A percentile compares a stretch with the other conserved stretches of the same genome.
Evolutionary conservation across 2,888 invertebrate species (phyloP).

Genomic region (Heteropelma amictum): DNA sequence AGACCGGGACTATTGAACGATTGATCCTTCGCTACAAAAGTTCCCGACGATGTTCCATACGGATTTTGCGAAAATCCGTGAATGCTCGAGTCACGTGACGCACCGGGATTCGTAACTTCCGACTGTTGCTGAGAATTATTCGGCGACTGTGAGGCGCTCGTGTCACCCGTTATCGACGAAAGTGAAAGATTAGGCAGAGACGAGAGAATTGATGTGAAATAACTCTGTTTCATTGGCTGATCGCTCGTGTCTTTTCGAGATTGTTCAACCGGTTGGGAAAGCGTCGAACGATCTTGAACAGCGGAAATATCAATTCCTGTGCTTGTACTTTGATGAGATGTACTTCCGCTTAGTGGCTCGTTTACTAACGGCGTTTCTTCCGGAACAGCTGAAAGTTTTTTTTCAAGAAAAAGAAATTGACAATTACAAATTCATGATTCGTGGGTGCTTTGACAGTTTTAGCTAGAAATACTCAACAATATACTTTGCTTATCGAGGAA

Average conservation of each 20-base stretch:
- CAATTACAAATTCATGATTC: too few species aligned
- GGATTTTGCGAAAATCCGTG: slow-evolving; percentile 51
- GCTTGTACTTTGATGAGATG: slow-evolving; percentile 5
- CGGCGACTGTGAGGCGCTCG: slow-evolving; percentile 24
- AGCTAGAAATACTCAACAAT: too few species aligned
- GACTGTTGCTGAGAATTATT: slow-evolving; percentile 20
- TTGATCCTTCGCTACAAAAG: slow-evolving; percentile 44
- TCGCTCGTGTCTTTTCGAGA: slow-evolving; percentile 40
- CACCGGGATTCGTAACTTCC: slow-evolving; percentile 9
- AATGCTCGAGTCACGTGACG: slow-evolving; percentile 36
- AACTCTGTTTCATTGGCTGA: slow-evolving; percentile 66
- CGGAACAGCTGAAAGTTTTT: slow-evolving; percentile 13
- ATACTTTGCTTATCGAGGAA: too few species aligned
- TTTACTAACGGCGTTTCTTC: slow-evolving; percentile 22
- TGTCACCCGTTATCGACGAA: slow-evolving; percentile 68
- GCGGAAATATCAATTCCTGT: slow-evolving; percentile 21
- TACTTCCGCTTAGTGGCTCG: neutral
- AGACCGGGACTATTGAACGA: slow-evolving; percentile 12
- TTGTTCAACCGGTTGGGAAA: slow-evolving; percentile 25
- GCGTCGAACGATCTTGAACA: slow-evolving; percentile 13
- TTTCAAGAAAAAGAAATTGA: too few species aligned
- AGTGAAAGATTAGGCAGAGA: slow-evolving; percentile 73
- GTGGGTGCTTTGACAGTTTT: too few species aligned
- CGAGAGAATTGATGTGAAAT: slow-evolving; percentile 73
- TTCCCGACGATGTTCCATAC: slow-evolving; percentile 37